These are phyloP conservation scores for Taphrorychus bicolor DNA, from an alignment of 2,888 invertebrate species.

Conservation along the genomic window DNA sequence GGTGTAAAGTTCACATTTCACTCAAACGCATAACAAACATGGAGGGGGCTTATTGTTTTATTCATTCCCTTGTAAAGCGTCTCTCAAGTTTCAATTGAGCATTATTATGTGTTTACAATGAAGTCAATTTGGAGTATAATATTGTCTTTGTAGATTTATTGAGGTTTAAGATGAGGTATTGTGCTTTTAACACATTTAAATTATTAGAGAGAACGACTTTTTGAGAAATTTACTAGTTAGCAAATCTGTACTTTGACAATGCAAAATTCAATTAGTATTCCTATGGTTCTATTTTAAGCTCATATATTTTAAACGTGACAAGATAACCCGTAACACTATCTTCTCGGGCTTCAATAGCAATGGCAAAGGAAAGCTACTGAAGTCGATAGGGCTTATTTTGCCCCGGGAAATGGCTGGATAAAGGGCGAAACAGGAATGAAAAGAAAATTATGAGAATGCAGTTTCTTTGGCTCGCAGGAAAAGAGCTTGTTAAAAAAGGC, in stretches of 20 bases:
- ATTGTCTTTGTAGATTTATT: background rate
- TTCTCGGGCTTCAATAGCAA: background rate
- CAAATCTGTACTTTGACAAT: no score
- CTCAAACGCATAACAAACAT: background rate
- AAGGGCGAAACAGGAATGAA: background rate
- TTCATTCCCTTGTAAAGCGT: background rate
- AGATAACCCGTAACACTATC: background rate
- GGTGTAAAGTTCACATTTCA: constrained; percentile 1
- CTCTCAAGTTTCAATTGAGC: background rate
- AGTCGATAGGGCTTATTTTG: background rate
- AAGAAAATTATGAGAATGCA: background rate
- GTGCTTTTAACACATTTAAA: background rate
- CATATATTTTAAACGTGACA: background rate
- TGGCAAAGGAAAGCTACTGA: background rate
- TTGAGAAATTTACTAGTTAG: background rate
- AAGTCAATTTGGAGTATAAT: background rate
- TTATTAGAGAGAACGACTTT: no score
- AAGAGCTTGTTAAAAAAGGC: no score
- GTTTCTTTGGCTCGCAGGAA: no score
- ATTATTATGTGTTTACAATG: background rate
- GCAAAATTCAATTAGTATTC: no score
- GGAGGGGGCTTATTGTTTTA: background rate
- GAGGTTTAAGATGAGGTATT: background rate
- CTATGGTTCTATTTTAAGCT: no score
- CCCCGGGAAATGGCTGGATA: background rate